Conservation (phyloP, 2,888 invertebrate species). For the Oithona nana region DNA sequence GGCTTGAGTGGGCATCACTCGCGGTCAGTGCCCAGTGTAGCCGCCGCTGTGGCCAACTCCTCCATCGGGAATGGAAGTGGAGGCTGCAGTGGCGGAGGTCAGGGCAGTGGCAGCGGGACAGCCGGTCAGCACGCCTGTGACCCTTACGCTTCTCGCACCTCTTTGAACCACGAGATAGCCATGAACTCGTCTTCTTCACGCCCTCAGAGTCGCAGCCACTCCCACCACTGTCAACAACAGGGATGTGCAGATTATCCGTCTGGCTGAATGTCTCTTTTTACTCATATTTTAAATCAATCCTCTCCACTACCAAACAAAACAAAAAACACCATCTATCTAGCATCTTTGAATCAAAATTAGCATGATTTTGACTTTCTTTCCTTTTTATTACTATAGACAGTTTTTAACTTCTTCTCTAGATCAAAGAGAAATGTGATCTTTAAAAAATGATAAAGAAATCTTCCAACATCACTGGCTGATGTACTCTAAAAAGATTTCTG, state of each 20-base stretch:
- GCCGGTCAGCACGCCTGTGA: not conserved
- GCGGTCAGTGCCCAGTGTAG: constrained; percentile 9
- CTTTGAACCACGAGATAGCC: not conserved
- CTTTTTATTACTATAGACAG: too few relatives aligned
- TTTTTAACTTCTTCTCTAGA: too few relatives aligned
- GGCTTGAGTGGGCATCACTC: not conserved
- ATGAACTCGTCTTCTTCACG: not conserved
- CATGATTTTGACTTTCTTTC: too few relatives aligned
- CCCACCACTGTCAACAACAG: not conserved
- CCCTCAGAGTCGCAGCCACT: not conserved
- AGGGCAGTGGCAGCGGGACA: not conserved
- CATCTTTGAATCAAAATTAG: too few relatives aligned
- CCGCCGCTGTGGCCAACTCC: not conserved
- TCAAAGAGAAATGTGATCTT: too few relatives aligned
- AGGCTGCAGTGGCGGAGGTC: not conserved
- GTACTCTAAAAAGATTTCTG: too few relatives aligned
- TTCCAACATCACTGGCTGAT: too few relatives aligned
- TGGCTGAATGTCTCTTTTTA: not conserved
- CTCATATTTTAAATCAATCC: not conserved
- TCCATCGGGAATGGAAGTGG: not conserved
- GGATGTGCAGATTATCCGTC: not conserved
- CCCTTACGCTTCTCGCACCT: not conserved
- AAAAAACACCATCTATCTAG: too few relatives aligned
- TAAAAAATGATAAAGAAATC: too few relatives aligned
- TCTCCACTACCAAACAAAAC: not conserved